A percentile compares a stretch with the other conserved stretches of the same genome.
Evolutionary conservation across 2,113 vertebrate genomes (phyloP).

Genomic region (Colistium nudipinnis): DNA sequence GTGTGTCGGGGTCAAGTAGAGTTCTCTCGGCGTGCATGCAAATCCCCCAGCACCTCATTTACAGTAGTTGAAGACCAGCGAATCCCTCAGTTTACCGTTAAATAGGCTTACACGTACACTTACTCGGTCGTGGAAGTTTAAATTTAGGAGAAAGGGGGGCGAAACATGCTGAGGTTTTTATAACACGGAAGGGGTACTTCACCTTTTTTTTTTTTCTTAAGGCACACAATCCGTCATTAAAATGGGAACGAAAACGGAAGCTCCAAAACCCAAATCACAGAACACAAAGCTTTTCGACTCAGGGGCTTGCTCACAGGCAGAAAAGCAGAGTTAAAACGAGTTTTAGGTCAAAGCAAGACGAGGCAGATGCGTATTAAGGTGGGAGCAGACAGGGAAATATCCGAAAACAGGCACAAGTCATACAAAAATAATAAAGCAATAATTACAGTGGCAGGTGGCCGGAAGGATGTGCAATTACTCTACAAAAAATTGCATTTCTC

Average conservation of each 20-base stretch:
- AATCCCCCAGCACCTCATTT: constrained; percentile 49
- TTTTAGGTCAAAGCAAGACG: constrained; percentile 23
- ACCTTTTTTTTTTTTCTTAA: neutral
- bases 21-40: constrained; percentile 61
- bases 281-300: neutral
- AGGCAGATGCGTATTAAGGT: neutral
- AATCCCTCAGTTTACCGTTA: constrained; percentile 25
- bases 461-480: too few relatives aligned
- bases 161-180: constrained; percentile 4
- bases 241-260: neutral
- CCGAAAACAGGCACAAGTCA: constrained; percentile 12
- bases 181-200: constrained; percentile 7
- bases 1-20: constrained; percentile 71
- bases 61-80: constrained; percentile 14
- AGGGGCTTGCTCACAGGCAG: neutral
- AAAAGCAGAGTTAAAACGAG: constrained; percentile 13
- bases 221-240: neutral
- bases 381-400: constrained; percentile 5
- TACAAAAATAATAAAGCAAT: constrained; percentile 9
- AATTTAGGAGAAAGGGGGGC: neutral
- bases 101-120: constrained; percentile 26
- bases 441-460: constrained; percentile 18
- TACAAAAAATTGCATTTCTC: too few relatives aligned
- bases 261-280: neutral
- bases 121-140: constrained; percentile 7